These are phyloP conservation scores for Caradrina kadenii DNA, from an alignment of 2,888 invertebrate species.

Conservation along the genomic window DNA sequence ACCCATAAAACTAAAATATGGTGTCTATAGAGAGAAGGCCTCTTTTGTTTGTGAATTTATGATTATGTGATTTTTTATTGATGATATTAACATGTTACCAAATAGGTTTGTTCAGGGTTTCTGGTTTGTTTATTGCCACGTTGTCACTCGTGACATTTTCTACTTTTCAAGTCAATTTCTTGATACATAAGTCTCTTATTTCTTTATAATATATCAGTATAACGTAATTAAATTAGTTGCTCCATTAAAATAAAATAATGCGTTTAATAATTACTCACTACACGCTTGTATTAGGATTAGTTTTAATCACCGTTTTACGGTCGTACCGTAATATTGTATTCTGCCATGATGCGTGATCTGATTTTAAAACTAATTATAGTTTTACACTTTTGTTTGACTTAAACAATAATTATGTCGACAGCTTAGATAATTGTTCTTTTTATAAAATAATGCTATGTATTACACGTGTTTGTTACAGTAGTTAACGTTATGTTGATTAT, in stretches of 20 bases:
- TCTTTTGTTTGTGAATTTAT: constrained; percentile 20
- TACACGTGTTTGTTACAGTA: background rate
- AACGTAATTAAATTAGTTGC: constrained; percentile 22
- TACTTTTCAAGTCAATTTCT: background rate
- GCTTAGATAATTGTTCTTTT: constrained; percentile 43
- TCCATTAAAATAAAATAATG: constrained; percentile 38
- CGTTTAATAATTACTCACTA: constrained; percentile 13
- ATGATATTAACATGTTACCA: constrained; percentile 14
- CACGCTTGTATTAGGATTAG: constrained; percentile 6
- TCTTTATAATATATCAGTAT: constrained; percentile 1
- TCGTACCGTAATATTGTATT: constrained; percentile 9
- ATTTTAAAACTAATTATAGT: constrained; percentile 54
- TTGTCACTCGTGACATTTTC: background rate
- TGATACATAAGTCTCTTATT: background rate
- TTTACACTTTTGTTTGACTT: constrained; percentile 54
- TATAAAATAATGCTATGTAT: constrained; percentile 1
- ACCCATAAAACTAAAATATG: constrained; percentile 46
- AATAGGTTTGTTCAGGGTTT: background rate
- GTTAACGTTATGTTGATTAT: no score
- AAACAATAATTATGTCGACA: constrained; percentile 32
- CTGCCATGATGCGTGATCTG: constrained; percentile 12
- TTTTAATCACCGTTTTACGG: constrained; percentile 27
- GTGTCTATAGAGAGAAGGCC: background rate
- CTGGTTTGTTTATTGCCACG: constrained; percentile 3
- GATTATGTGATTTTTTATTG: constrained; percentile 16